Evolutionary conservation across 1,140 invertebrate genomes (phyloP), one percentile per base, ranked within the genome.

Genomic region (Aphelenchoides besseyi): DNA sequence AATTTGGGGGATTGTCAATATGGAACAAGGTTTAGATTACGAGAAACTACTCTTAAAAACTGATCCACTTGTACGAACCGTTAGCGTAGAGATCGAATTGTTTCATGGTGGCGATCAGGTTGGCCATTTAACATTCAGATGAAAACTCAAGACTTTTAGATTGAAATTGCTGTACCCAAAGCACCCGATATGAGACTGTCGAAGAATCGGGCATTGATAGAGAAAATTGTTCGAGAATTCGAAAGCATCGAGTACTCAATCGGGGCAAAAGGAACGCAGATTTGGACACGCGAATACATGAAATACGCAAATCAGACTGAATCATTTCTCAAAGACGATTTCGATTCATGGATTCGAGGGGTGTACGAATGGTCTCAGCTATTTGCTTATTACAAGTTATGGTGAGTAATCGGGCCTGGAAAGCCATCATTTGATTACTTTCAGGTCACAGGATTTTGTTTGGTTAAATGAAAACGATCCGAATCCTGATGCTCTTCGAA

Each of bases 11-110:
- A 75, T 83, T 32, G 71, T 32, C 33, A 76, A 75, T n/a, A 78
- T 87, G 74, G 73, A 85, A 64, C 82, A 86, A 67, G 86, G 86
- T 1, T 75, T 87, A 3, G 75, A 82, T 26, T 75, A 86, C 18
- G 85, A 84, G 35, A 82, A 86, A 63, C 70, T 87, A 3, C 78
- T 87, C 5, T 71, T 84, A 1, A 70, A 79, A 23, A 72, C 82
- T 1, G 86, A 86, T 28, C 85, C 86, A 57, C 79, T 85, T 1
- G 80, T 79, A 0, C 12, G 63, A 67, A 71, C 67, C 55, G 76
- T 76, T 72, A 74, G 35, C 64, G 78, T 68, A 18, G 78, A 75
- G 53, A 78, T 79, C 54, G 72, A 85, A 30, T 66, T 84, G 26
- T 85, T 84, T 69, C 82, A 84, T 33, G 81, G 79, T 3, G 64